phyloP scores from a whole-genome alignment of 1,140 invertebrate species.

The Ceratina australensis region DNA sequence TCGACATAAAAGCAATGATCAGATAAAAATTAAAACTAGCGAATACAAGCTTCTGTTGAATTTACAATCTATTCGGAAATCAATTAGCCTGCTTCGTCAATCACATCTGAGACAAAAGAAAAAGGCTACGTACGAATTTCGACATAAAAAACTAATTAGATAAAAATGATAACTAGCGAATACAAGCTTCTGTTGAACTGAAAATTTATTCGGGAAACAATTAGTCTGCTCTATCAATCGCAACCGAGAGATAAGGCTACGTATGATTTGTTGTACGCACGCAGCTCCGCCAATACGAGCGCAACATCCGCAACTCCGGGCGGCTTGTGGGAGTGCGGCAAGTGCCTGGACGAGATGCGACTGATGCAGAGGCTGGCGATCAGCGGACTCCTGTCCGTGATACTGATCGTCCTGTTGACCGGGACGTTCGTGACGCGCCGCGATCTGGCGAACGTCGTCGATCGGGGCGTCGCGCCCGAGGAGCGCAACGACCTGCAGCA shows the following conservation, averaged over 20 bases:
- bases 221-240: too few species aligned
- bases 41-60: too few species aligned
- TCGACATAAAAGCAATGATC: too few species aligned
- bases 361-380: constrained; percentile 76
- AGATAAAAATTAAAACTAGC: too few species aligned
- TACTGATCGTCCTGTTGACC: constrained; percentile 74
- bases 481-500: constrained; percentile 61
- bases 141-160: too few species aligned
- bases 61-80: too few species aligned
- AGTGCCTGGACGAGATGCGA: constrained; percentile 70
- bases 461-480: constrained; percentile 70
- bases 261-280: constrained; percentile 20
- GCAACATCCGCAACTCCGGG: constrained; percentile 60
- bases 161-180: too few species aligned
- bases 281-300: constrained; percentile 68
- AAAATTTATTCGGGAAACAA: too few species aligned
- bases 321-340: constrained; percentile 60
- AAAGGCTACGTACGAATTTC: too few species aligned
- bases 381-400: constrained; percentile 75
- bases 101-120: too few species aligned
- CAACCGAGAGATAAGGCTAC: neutral
- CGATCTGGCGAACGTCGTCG: constrained; percentile 70
- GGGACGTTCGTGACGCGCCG: constrained; percentile 73
- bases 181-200: too few species aligned
- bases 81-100: too few species aligned